These are phyloP conservation scores for Battus philenor DNA, from an alignment of 1,140 invertebrate genomes.

Conservation along the genomic window DNA sequence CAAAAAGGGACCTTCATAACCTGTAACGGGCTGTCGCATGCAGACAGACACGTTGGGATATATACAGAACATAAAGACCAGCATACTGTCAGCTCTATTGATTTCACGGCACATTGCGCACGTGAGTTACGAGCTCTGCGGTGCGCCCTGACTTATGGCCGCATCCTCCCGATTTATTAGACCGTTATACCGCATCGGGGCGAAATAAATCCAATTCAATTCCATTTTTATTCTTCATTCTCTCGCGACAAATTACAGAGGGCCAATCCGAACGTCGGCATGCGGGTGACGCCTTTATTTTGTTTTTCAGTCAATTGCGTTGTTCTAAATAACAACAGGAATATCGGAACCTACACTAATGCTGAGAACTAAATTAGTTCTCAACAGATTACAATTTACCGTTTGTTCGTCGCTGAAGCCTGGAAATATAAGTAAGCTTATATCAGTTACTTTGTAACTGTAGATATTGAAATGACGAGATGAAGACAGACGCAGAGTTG, in stretches of 20 bases:
- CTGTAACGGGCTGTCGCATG: neutral
- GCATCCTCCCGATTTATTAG: constrained; percentile 65
- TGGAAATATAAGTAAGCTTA: too few relatives aligned
- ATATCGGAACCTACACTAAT: too few relatives aligned
- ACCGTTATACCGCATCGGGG: constrained; percentile 53
- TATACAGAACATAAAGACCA: neutral
- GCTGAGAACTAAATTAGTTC: too few relatives aligned
- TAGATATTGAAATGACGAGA: too few relatives aligned
- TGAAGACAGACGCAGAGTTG: too few relatives aligned
- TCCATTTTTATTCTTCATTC: constrained; percentile 51
- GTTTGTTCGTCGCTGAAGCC: too few relatives aligned
- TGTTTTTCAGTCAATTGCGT: constrained; percentile 2
- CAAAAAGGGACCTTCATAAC: too few relatives aligned
- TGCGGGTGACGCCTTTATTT: constrained; percentile 34
- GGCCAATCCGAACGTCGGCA: constrained; percentile 35
- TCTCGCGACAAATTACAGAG: constrained; percentile 48
- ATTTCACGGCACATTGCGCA: constrained; percentile 70
- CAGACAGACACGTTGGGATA: too few relatives aligned
- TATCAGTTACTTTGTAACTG: too few relatives aligned
- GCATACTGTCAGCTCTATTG: constrained; percentile 53
- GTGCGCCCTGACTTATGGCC: constrained; percentile 57
- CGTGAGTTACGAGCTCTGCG: constrained; percentile 57
- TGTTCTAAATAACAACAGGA: too few relatives aligned
- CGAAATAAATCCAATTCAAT: constrained; percentile 62
- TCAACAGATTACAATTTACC: too few relatives aligned